These are phyloP conservation scores for Phataginus tetradactyla DNA, from an alignment of 2,797 vertebrate genomes.

Conservation along the genomic window DNA sequence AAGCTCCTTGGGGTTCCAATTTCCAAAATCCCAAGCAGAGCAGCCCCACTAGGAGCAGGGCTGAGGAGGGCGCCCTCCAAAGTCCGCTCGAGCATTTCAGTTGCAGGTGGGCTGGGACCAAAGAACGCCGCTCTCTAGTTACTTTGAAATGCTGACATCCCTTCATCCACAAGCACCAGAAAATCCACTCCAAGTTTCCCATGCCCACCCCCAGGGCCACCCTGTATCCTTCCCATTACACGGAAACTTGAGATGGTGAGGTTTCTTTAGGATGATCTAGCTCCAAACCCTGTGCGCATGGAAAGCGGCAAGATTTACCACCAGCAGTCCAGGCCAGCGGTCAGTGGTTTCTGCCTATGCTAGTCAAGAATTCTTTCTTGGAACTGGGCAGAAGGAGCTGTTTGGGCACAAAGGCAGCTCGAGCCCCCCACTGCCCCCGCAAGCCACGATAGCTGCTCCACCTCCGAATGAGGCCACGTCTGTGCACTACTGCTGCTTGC, in stretches of 20 bases:
- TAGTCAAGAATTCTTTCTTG: constrained; percentile 11
- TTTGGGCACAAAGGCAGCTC: not conserved
- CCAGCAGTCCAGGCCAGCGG: not conserved
- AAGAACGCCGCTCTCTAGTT: not conserved
- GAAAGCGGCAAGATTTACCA: not conserved
- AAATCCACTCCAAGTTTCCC: not conserved
- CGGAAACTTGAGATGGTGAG: constrained; percentile 30
- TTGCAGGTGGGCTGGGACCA: not conserved
- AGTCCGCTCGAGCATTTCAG: not conserved
- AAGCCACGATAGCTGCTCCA: no score
- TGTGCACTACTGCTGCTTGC: not conserved
- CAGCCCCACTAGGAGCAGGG: not conserved
- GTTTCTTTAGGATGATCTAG: not conserved
- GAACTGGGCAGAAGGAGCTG: not conserved
- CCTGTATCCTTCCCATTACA: constrained; percentile 3
- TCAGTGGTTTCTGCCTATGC: not conserved
- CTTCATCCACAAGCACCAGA: not conserved
- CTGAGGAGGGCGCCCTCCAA: not conserved
- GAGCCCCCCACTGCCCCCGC: not conserved
- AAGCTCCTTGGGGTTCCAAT: not conserved
- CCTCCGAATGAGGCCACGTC: not conserved
- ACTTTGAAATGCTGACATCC: not conserved
- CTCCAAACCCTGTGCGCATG: not conserved
- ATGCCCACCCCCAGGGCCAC: not conserved
- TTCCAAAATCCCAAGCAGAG: not conserved